Conservation (phyloP, 1,140 invertebrate genomes). For the Heliconius hermathena region DNA sequence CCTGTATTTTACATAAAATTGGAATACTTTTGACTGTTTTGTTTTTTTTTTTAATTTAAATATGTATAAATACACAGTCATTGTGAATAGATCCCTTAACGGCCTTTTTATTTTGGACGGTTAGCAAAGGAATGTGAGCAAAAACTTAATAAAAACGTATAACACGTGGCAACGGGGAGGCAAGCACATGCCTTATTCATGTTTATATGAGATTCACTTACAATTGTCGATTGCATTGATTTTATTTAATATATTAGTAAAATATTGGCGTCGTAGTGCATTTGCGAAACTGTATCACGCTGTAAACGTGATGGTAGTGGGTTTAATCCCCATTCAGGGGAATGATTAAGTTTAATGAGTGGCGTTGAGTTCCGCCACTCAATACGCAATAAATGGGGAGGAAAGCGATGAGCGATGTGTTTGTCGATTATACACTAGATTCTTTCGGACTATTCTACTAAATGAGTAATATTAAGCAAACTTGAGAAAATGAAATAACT, state of each 20-base stretch:
- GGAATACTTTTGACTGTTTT: too few species aligned
- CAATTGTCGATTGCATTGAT: neutral
- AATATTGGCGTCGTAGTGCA: neutral
- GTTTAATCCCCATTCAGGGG: neutral
- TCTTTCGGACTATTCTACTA: neutral
- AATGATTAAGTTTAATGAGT: too few species aligned
- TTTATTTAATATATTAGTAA: conserved; percentile 13
- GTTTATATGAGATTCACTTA: conserved; percentile 20
- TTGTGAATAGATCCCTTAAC: conserved; percentile 41
- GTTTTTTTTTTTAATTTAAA: neutral
- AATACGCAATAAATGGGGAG: too few species aligned
- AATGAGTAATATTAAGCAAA: neutral
- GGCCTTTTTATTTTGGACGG: conserved; percentile 45
- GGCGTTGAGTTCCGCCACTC: too few species aligned
- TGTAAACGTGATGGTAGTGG: too few species aligned
- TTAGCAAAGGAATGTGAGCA: conserved; percentile 53
- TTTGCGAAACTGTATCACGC: neutral
- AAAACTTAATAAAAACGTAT: conserved; percentile 50
- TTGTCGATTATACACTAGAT: neutral
- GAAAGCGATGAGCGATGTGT: neutral
- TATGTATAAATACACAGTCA: conserved; percentile 19
- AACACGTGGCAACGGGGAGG: conserved; percentile 52
- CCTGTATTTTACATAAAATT: too few species aligned
- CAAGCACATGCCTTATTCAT: conserved; percentile 43
- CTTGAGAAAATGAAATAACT: too few species aligned